phyloP scores from a whole-genome alignment of 37 sponge, comb jelly and placozoan genomes.

The Bolinopsis microptera region DNA sequence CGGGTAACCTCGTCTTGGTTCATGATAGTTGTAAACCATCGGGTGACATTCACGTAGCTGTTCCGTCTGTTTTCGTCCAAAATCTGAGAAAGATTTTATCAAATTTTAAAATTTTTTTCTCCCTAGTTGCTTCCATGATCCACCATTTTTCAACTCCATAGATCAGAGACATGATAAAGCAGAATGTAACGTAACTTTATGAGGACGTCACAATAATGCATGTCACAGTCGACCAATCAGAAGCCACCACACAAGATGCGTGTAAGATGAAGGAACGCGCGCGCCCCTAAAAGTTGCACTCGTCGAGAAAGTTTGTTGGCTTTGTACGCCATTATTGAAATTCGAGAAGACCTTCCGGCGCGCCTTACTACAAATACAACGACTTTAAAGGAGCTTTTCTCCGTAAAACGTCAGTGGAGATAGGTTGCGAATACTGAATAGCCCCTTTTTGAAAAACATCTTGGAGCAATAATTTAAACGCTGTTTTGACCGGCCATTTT shows the following conservation, averaged over 20 bases:
- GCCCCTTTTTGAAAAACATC: no score
- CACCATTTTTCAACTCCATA: no score
- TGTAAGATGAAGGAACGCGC: not conserved
- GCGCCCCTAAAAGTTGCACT: constrained; percentile 23
- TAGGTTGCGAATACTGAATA: no score
- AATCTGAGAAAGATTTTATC: not conserved
- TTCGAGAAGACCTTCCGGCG: constrained; percentile 7
- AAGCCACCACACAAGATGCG: not conserved
- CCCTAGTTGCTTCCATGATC: no score
- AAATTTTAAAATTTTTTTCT: no score
- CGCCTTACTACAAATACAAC: not conserved
- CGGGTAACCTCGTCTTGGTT: constrained; percentile 56
- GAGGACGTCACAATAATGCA: not conserved
- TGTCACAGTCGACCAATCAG: not conserved
- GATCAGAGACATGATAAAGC: no score
- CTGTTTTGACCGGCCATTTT: no score
- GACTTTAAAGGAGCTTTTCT: not conserved
- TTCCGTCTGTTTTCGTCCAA: not conserved
- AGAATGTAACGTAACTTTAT: no score
- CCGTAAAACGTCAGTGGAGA: no score
- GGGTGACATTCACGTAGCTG: constrained; percentile 9
- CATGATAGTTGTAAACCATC: constrained; percentile 48
- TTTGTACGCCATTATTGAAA: not conserved
- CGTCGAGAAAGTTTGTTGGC: not conserved
- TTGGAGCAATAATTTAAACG: no score